Conservation (phyloP, 1,140 invertebrate species). For the Drosophila elegans region DNA sequence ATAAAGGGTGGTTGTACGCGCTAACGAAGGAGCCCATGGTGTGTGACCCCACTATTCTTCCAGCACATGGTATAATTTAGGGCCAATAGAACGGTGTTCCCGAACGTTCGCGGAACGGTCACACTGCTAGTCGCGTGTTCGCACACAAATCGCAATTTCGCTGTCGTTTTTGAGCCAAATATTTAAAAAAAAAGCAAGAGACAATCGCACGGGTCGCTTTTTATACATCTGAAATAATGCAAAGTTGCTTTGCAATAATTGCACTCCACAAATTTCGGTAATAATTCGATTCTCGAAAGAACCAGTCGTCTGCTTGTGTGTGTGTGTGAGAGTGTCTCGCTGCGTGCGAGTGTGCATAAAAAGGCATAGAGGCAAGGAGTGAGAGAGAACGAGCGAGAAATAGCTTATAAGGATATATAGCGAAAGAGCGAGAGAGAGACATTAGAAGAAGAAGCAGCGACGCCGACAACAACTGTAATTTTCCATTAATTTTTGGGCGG, state of each 20-base stretch:
- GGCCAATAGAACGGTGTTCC: too few species aligned
- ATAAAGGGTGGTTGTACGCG: too few species aligned
- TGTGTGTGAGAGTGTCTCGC: constrained; percentile 17
- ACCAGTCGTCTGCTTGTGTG: constrained; percentile 17
- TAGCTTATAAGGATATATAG: constrained; percentile 52
- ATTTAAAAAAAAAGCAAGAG: constrained; percentile 4
- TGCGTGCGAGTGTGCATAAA: constrained; percentile 8
- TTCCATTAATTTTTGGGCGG: constrained; percentile 53
- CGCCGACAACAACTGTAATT: constrained; percentile 54
- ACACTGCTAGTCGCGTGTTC: constrained; percentile 22
- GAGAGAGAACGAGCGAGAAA: constrained; percentile 31
- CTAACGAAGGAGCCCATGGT: too few species aligned
- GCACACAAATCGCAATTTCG: constrained; percentile 27
- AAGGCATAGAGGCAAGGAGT: constrained; percentile 14
- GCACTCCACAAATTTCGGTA: constrained; percentile 14
- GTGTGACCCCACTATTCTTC: too few species aligned
- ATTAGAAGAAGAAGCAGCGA: constrained; percentile 23
- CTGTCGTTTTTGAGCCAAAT: constrained; percentile 12
- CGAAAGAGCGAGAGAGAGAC: constrained; percentile 40
- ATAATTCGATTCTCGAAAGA: constrained; percentile 36
- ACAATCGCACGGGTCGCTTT: constrained; percentile 3
- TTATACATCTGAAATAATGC: background rate
- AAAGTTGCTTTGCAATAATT: constrained; percentile 9
- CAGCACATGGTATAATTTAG: too few species aligned
- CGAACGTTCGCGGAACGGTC: background rate